Evolutionary conservation across 2,888 invertebrate genomes (phyloP).

Genomic region (Tipula helvola): DNA sequence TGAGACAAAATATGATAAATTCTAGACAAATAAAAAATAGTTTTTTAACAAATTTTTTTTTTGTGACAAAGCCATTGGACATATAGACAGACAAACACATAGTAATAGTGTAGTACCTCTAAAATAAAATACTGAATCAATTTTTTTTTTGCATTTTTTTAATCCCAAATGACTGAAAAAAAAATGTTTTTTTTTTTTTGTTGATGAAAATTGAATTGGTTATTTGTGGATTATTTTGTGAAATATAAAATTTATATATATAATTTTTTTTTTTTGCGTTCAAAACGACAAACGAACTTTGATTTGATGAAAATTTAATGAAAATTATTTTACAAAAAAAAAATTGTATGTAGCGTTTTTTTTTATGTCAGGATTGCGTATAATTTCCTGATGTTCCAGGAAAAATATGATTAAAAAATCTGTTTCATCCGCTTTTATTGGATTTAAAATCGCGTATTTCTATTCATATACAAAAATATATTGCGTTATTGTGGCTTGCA

Average conservation of each 20-base stretch:
- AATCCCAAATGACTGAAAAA: neutral
- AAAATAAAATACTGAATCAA: neutral
- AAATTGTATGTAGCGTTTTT: too few species aligned
- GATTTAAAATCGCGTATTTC: neutral
- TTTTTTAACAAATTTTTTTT: neutral
- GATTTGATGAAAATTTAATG: constrained; percentile 4
- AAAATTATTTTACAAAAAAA: neutral
- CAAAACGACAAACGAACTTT: neutral
- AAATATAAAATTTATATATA: neutral
- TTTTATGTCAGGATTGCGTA: neutral
- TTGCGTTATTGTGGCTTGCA: neutral
- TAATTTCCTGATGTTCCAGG: neutral
- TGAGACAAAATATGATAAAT: constrained; percentile 4
- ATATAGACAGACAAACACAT: neutral
- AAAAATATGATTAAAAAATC: neutral
- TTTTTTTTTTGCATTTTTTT: neutral
- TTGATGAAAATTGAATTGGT: neutral
- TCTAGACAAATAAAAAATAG: neutral
- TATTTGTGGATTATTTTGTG: neutral
- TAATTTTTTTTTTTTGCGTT: neutral
- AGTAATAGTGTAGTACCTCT: neutral
- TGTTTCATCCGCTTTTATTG: neutral
- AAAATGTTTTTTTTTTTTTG: neutral
- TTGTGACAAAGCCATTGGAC: neutral
- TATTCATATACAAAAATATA: neutral